Evolutionary conservation across 92 coral and sea anemone species (phyloP), one percentile per base, ranked within the genome.

Genomic region (Micromussa lordhowensis): DNA sequence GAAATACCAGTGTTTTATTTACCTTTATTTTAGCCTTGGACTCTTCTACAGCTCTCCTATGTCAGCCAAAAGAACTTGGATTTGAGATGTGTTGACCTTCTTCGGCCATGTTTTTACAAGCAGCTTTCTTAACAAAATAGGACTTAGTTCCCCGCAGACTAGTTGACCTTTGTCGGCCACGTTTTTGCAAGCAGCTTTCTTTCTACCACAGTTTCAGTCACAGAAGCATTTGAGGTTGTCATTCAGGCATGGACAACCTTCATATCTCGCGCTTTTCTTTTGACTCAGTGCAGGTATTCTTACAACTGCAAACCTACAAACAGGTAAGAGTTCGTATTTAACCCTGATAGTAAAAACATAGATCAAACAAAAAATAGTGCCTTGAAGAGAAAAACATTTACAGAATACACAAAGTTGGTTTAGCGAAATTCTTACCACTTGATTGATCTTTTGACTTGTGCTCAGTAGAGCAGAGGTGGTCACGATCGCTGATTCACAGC

Each of bases 251-350:
- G 94, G 91, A 51, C 94, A 91, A 68, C 94, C 94, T 51, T 54
- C 64, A 31, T 75, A 78, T 36, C 86, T 86, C 38, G 85, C 81
- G 21, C 83, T 71, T 54, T 85, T 86, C 78, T 49, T 87, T 21
- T 77, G 58, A 69, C 93, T 86, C n/a, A n/a, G n/a, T n/a, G 77
- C 93, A 91, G 8, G 91, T 91, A 80, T 91, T 91, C 49, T 91
- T 91, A 81, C 78, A 83, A 53, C 7, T 51, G 84, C 86, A 79
- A 58, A 80, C 79, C 86, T 64, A 82, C 81, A 77, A 48, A 81
- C 68, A 82, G 51, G 44, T 29, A 34, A 35, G 31, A 30, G 63
- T 36, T 4, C 22, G 17, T 14, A 26, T 21, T 66, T 57, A 21
- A 2, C 78, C 32, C 9, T 57, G 18, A n/a, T 19, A 63, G 69